phyloP scores from a whole-genome alignment of 2,113 vertebrate species.

The Terrapene triunguis region DNA sequence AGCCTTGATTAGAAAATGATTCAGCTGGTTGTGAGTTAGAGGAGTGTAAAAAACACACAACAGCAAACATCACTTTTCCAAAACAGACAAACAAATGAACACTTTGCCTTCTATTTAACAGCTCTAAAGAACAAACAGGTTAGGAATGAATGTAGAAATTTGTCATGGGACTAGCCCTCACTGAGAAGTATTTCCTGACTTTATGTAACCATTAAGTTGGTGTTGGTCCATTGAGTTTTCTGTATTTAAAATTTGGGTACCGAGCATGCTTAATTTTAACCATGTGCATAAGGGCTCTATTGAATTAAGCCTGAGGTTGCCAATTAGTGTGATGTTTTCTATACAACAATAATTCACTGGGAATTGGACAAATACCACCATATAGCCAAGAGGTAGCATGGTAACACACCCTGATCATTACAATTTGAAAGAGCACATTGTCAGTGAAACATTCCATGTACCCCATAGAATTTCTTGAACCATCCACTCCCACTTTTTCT shows the following conservation, averaged over 20 bases:
- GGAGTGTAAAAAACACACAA: background rate
- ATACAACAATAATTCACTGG: background rate
- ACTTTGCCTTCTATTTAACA: background rate
- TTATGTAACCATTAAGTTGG: background rate
- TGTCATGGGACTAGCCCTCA: background rate
- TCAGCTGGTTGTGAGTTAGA: background rate
- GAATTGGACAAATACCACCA: background rate
- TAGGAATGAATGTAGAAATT: background rate
- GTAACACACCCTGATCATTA: background rate
- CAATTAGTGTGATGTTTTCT: background rate
- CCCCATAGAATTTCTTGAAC: background rate
- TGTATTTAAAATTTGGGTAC: background rate
- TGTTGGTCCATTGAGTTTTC: background rate
- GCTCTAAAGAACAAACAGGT: background rate
- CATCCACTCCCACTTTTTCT: too few relatives aligned
- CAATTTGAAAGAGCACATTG: background rate
- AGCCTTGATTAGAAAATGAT: background rate
- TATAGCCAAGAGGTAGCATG: background rate
- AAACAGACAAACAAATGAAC: background rate
- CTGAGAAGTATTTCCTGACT: fast-evolving
- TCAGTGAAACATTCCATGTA: background rate
- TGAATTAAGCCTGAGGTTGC: background rate
- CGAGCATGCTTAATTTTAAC: background rate
- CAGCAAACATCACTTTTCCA: background rate
- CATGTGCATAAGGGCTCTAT: background rate